Percentiles rank a stretch among this genome's conserved stretches.
Conservation (phyloP, 2,888 invertebrate genomes). For the Pandemis cinnamomeana region DNA sequence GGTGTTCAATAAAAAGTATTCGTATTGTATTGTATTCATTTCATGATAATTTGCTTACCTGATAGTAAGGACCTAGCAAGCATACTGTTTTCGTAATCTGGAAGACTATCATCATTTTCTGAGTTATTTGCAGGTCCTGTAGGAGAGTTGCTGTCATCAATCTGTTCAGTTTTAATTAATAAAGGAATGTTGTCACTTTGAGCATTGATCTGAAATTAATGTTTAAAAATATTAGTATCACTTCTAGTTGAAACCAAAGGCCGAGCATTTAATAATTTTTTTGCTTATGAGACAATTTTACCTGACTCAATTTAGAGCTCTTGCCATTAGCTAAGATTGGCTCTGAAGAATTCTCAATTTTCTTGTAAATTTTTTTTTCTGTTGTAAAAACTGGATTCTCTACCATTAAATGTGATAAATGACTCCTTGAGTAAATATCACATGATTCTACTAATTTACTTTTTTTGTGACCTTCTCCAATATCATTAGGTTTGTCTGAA, state of each 20-base stretch:
- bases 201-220: constrained; percentile 55
- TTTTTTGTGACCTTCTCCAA: constrained; percentile 70
- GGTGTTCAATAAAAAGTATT: too few species aligned
- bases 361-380: constrained; percentile 74
- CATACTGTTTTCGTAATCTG: constrained; percentile 83
- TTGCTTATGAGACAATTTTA: constrained; percentile 43
- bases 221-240: neutral
- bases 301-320: constrained; percentile 62
- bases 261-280: neutral
- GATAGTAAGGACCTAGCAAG: constrained; percentile 80
- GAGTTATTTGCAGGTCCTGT: constrained; percentile 60
- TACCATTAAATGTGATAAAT: constrained; percentile 58
- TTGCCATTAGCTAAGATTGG: constrained; percentile 72
- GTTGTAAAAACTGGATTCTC: constrained; percentile 61
- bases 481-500: constrained; percentile 78
- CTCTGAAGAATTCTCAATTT: constrained; percentile 62
- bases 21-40: too few species aligned
- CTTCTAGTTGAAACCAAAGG: neutral
- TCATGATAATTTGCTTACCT: constrained; percentile 56
- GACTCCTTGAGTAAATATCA: constrained; percentile 74
- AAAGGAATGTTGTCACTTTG: constrained; percentile 71
- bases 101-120: constrained; percentile 79
- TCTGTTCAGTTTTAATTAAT: constrained; percentile 72
- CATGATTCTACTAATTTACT: constrained; percentile 69
- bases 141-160: constrained; percentile 69